Conservation (phyloP, 2,113 vertebrate genomes). For the Corythaixoides concolor region DNA sequence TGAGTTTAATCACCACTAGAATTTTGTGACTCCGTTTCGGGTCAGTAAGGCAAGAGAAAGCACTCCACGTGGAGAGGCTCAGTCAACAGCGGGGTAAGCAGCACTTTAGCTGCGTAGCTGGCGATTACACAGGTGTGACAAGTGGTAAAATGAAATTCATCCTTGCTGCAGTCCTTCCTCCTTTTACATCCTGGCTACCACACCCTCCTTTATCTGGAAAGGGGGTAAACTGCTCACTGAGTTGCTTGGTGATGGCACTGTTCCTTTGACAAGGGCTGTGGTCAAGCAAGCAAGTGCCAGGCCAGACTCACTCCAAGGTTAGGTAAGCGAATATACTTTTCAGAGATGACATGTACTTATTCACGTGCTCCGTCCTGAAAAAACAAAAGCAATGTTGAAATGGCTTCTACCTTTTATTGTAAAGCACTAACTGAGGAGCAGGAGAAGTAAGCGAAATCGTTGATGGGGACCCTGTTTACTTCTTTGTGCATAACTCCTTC, state of each 20-base stretch:
- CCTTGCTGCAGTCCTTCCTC: not conserved
- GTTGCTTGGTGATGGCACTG: not conserved
- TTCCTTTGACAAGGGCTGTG: not conserved
- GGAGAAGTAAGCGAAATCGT: not conserved
- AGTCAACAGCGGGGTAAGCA: not conserved
- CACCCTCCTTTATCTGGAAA: not conserved
- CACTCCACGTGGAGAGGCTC: not conserved
- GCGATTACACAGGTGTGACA: not conserved
- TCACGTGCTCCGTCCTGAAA: not conserved
- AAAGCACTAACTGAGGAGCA: not conserved
- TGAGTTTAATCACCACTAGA: not conserved
- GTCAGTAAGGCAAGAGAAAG: not conserved
- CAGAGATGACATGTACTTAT: fast-evolving
- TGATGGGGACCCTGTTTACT: not conserved
- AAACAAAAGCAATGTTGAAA: not conserved
- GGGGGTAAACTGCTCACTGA: not conserved
- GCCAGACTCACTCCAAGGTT: not conserved
- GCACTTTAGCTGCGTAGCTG: not conserved
- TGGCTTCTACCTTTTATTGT: not conserved
- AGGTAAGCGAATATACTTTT: not conserved
- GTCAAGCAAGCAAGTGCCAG: not conserved
- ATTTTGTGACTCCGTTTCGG: not conserved
- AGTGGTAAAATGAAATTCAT: not conserved
- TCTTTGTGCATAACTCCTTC: not conserved
- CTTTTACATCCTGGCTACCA: not conserved